Evolutionary conservation across 2,888 invertebrate genomes (phyloP).

Genomic region (Nomada goodeniana): DNA sequence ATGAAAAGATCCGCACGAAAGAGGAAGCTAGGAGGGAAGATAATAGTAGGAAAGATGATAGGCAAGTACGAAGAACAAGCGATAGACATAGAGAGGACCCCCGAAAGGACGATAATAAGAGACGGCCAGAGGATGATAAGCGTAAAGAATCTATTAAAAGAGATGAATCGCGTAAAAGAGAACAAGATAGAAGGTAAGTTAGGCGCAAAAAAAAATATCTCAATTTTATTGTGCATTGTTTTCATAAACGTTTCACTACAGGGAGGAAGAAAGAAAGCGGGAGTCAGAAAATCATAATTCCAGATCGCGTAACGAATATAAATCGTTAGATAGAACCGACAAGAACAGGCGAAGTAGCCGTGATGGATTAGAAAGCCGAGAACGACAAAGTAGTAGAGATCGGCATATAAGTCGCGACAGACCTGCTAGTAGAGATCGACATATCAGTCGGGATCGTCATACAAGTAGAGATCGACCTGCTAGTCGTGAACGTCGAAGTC

Average conservation of each 20-base stretch:
- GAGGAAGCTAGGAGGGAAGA: constrained; percentile 77
- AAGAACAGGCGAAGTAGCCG: constrained; percentile 68
- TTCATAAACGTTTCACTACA: constrained; percentile 42
- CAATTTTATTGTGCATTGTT: not conserved
- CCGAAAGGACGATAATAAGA: constrained; percentile 83
- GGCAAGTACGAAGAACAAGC: constrained; percentile 84
- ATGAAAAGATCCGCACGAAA: constrained; percentile 75
- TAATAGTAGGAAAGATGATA: constrained; percentile 84
- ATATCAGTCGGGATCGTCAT: constrained; percentile 68
- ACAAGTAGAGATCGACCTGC: constrained; percentile 71
- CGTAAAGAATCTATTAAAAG: constrained; percentile 81
- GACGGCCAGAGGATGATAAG: constrained; percentile 81
- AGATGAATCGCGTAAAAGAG: constrained; percentile 82
- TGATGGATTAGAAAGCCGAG: constrained; percentile 76
- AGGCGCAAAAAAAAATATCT: constrained; percentile 53
- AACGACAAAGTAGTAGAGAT: constrained; percentile 72
- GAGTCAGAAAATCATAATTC: constrained; percentile 72
- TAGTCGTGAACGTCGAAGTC: constrained; percentile 61
- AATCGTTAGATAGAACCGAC: constrained; percentile 67
- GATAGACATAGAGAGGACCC: constrained; percentile 82
- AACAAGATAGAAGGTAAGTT: constrained; percentile 81
- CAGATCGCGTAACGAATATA: constrained; percentile 74
- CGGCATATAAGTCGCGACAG: constrained; percentile 72
- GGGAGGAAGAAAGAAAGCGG: constrained; percentile 78
- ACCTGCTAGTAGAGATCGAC: constrained; percentile 57